These are phyloP conservation scores for Caenorhabditis japonica DNA, from an alignment of 2,888 invertebrate genomes.

Conservation along the genomic window DNA sequence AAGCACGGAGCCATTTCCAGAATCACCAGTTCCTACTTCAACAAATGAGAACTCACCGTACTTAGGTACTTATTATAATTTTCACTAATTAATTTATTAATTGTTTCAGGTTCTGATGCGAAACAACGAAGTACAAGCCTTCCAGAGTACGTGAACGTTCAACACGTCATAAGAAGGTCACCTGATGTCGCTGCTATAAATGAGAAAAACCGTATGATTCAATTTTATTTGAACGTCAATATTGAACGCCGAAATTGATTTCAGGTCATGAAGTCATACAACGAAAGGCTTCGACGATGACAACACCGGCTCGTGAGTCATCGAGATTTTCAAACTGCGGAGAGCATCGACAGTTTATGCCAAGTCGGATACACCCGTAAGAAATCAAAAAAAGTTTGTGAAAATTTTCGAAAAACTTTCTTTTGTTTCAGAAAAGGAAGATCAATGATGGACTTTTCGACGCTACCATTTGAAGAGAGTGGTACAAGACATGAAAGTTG, in stretches of 20 bases:
- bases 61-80: slow-evolving; percentile 12
- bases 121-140: slow-evolving; percentile 52
- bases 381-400: not conserved
- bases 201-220: slow-evolving; percentile 11
- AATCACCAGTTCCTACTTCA: slow-evolving; percentile 15
- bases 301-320: slow-evolving; percentile 30
- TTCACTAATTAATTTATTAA: slow-evolving; percentile 1
- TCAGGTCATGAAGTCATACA: slow-evolving; percentile 44
- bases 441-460: slow-evolving; percentile 58
- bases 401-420: not conserved
- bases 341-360: slow-evolving; percentile 26
- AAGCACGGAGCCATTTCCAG: slow-evolving; percentile 5
- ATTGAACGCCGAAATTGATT: slow-evolving; percentile 1
- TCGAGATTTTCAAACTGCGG: slow-evolving; percentile 28
- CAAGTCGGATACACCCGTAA: slow-evolving; percentile 22
- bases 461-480: slow-evolving; percentile 39
- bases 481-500: slow-evolving; percentile 56
- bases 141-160: slow-evolving; percentile 54
- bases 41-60: slow-evolving; percentile 32
- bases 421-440: slow-evolving; percentile 46
- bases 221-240: not conserved
- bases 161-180: slow-evolving; percentile 20
- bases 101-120: slow-evolving; percentile 23
- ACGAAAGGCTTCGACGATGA: slow-evolving; percentile 48
- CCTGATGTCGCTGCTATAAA: slow-evolving; percentile 12